Base-by-base conservation (phyloP, 2,888 invertebrate species). In the Trissolcus brochymenae region DNA sequence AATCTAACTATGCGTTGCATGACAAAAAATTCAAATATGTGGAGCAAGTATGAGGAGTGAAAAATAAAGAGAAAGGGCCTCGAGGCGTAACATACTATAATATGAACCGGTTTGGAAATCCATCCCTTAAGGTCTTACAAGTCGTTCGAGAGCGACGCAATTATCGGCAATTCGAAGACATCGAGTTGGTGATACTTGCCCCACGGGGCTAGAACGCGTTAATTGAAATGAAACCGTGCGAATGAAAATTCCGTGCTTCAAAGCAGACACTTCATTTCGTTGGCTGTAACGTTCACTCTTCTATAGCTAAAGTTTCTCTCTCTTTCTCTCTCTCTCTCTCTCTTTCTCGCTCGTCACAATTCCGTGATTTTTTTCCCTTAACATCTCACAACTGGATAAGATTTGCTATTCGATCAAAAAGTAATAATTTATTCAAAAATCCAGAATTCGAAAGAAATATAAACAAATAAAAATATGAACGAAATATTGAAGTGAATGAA, bases 151-250 rank as follows among this genome's bases (percentile, higher is more conserved):
- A 82, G 80, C 80, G 82, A 80, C 79, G 84, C 85, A 86, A 86
- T 86, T 86, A 86, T 86, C 84, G 83, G 81, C 81, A 81, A 80
- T 76, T 79, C 76, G 79, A 76, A 84, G 84, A 85, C 84, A 85
- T 84, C 82, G 82, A 84, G 82, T 80, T 75, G 81, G 81, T 66
- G 78, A 80, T 80, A 80, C 78, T 76, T 76, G 81, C 82, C 82
- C 82, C 80, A 76, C 79, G 81, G 81, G 83, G 81, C 81, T 81
- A 78, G 86, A 83, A 85, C 80, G 83, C 84, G 85, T 87, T 87
- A 87, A 87, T 87, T 87, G 86, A 87, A 87, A 87, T 86, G 87
- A 87, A 87, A 86, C 87, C 86, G 87, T 87, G 87, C 87, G 87
- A 87, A 87, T 86, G 87, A 86, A 87, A 86, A 87, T 85, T 86